Percentiles rank a stretch among this genome's conserved stretches.
These are phyloP conservation scores for Allophyes oxyacanthae DNA, from an alignment of 2,888 invertebrate species.

Conservation along the genomic window DNA sequence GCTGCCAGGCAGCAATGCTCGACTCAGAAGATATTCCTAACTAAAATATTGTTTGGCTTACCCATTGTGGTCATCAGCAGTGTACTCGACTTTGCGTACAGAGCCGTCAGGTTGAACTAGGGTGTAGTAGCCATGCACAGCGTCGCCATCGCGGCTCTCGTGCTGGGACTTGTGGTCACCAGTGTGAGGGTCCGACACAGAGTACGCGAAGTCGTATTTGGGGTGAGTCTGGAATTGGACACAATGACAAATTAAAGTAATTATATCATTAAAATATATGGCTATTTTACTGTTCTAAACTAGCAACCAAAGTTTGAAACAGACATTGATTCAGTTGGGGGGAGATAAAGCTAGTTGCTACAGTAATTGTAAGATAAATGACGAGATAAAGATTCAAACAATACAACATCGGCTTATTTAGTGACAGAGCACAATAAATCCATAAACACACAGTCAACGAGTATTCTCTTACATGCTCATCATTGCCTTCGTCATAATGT, in stretches of 20 bases:
- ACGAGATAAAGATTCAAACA: no score
- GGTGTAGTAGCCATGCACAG: constrained; percentile 85
- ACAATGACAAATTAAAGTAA: neutral
- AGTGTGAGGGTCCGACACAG: constrained; percentile 88
- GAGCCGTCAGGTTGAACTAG: constrained; percentile 88
- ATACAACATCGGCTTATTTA: no score
- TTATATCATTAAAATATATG: no score
- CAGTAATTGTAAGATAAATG: no score
- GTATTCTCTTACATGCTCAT: constrained; percentile 70
- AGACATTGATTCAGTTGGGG: no score
- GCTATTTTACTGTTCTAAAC: no score
- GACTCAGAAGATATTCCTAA: no score
- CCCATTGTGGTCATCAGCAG: constrained; percentile 88
- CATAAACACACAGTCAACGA: no score
- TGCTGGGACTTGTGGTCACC: constrained; percentile 88
- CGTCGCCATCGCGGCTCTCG: constrained; percentile 87
- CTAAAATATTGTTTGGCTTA: constrained; percentile 58
- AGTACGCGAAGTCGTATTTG: constrained; percentile 86
- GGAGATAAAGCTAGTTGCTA: no score
- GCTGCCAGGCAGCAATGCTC: no score
- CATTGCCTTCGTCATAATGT: constrained; percentile 62
- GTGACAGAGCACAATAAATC: no score
- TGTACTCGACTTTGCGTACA: constrained; percentile 88
- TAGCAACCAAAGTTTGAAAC: no score
- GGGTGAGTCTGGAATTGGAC: constrained; percentile 71